Conservation (phyloP, 2,888 invertebrate species). For the Erebia aethiops region DNA sequence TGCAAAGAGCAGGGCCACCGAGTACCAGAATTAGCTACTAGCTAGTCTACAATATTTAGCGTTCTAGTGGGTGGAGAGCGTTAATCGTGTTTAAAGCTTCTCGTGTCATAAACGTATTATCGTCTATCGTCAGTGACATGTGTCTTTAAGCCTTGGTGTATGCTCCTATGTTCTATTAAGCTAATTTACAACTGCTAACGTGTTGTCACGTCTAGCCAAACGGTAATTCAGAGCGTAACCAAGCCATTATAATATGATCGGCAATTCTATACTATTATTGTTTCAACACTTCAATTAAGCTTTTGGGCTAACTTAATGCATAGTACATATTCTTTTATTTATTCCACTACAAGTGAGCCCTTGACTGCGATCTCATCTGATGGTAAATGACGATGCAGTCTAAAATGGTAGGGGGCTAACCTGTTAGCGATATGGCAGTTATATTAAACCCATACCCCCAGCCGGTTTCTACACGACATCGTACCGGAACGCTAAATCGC, state of each 20-base stretch:
- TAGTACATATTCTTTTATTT: too few relatives aligned
- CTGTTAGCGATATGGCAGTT: too few relatives aligned
- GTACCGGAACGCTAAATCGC: too few relatives aligned
- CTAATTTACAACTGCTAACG: constrained; percentile 2
- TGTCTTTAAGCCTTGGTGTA: background rate
- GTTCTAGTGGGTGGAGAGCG: background rate
- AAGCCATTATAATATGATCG: background rate
- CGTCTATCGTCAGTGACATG: background rate
- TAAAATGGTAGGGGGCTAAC: too few relatives aligned
- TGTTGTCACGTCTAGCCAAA: background rate
- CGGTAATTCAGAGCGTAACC: background rate
- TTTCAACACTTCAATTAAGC: background rate
- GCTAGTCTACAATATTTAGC: too few relatives aligned
- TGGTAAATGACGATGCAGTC: too few relatives aligned
- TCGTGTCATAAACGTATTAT: background rate
- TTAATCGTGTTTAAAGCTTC: background rate
- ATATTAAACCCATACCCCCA: too few relatives aligned
- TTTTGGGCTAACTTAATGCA: too few relatives aligned
- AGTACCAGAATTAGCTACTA: background rate
- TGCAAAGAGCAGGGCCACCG: too few relatives aligned
- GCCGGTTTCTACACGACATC: too few relatives aligned
- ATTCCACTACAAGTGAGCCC: too few relatives aligned
- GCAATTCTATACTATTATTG: background rate
- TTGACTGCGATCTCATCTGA: too few relatives aligned
- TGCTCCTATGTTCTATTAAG: background rate